Evolutionary conservation across 2,113 vertebrate species (phyloP).

Genomic region (Tragulus kanchil): DNA sequence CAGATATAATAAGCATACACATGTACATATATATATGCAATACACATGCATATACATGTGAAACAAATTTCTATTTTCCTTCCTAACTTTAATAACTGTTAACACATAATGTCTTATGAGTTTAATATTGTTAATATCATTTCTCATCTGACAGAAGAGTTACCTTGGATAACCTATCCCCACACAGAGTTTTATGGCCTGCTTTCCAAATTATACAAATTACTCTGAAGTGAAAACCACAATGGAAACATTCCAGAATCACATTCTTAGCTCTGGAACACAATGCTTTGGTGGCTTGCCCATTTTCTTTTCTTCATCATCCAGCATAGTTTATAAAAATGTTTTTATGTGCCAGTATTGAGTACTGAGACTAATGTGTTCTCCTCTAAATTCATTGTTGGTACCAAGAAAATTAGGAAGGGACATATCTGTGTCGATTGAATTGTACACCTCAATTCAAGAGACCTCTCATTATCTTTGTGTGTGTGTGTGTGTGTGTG

Average conservation of each 20-base stretch:
- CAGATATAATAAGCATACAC: background rate
- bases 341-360: conserved; percentile 76
- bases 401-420: conserved; percentile 62
- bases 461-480: conserved; percentile 60
- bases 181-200: conserved; percentile 86
- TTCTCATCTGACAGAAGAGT: conserved; percentile 81
- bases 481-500: background rate
- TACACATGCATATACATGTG: background rate
- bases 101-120: conserved; percentile 76
- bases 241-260: conserved; percentile 87
- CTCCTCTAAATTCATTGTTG: conserved; percentile 74
- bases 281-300: conserved; percentile 82
- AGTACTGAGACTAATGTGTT: conserved; percentile 69
- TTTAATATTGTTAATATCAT: conserved; percentile 79
- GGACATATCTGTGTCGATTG: conserved; percentile 58
- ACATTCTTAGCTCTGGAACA: conserved; percentile 86
- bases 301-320: conserved; percentile 84
- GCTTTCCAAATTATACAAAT: conserved; percentile 90
- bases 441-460: conserved; percentile 41
- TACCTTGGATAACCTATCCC: conserved; percentile 89
- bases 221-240: conserved; percentile 88
- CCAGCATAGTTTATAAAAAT: conserved; percentile 83
- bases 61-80: conserved; percentile 62
- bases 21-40: background rate
- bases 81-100: conserved; percentile 68